Evolutionary conservation across 2,113 vertebrate species (phyloP).

Genomic region (Platichthys flesus): DNA sequence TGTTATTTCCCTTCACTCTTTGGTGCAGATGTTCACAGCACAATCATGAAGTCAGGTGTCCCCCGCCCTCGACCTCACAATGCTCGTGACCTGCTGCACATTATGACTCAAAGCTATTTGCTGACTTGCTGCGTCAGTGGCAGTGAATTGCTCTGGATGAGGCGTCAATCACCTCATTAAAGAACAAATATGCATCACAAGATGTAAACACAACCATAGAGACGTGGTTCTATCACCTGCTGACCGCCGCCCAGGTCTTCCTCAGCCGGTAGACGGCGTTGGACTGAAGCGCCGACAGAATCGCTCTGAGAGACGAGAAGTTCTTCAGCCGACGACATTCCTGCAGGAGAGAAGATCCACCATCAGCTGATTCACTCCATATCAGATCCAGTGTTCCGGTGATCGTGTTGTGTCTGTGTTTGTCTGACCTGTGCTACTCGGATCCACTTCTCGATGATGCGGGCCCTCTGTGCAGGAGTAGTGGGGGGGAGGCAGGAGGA

Average conservation of each 20-base stretch:
- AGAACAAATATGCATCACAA: slow-evolving; percentile 17
- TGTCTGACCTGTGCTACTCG: slow-evolving; percentile 85
- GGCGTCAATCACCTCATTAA: slow-evolving; percentile 46
- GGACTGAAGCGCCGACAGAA: slow-evolving; percentile 90
- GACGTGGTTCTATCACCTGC: slow-evolving; percentile 75
- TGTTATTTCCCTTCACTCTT: background rate
- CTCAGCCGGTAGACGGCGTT: slow-evolving; percentile 89
- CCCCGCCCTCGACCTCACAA: background rate
- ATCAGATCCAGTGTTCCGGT: background rate
- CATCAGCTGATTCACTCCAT: background rate
- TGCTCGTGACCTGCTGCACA: slow-evolving; percentile 1
- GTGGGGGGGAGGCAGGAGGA: slow-evolving; percentile 48
- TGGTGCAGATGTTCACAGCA: background rate
- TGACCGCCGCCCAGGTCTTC: slow-evolving; percentile 87
- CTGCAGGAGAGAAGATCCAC: slow-evolving; percentile 64
- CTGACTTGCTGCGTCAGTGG: slow-evolving; percentile 21
- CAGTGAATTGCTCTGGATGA: slow-evolving; percentile 17
- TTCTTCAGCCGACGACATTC: slow-evolving; percentile 86
- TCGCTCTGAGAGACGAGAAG: slow-evolving; percentile 88
- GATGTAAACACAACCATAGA: background rate
- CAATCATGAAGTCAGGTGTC: background rate
- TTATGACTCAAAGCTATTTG: slow-evolving; percentile 28
- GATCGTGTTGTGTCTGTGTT: background rate
- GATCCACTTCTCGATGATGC: slow-evolving; percentile 90
- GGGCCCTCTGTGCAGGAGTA: slow-evolving; percentile 78